Base-by-base conservation (phyloP, 2,888 invertebrate species). In the Luffia ferchaultella region DNA sequence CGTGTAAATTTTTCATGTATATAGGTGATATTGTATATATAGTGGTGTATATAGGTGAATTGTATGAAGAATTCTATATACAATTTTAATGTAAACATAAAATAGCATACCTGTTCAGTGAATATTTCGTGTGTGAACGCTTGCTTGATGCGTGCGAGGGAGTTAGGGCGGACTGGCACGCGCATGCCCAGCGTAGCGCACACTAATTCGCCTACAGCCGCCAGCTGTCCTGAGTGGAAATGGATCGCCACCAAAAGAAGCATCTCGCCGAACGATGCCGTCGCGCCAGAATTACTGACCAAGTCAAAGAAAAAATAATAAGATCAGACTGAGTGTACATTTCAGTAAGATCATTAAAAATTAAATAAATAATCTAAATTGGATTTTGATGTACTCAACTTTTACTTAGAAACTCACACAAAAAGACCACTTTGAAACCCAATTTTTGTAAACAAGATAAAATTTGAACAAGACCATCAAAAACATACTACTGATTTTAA, bases 121-220 rank as follows among this genome's bases (percentile, higher is more conserved):
- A 98, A 98, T 57, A 98, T 93, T 70, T 98, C 97, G 65, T 96
- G 96, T 0, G 95, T 97, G 67, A 98, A 98, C 30, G 98, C 93
- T 65, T 93, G 93, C 68, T 96, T 96, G 78, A 96, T 93, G 50
- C 94, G 86, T 1, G 92, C 92, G 59, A 96, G 89, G 61, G 93
- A 95, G 63, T 95, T 96, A 12, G 93, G 92, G 20, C 96, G 80
- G 45, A 93, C 92, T 0, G 93, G 91, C 53, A 96, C 93, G 68
- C 97, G 96, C 96, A 98, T 97, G 19, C 97, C 96, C 1, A 98
- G 80, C 1, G 96, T 97, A 2, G 96, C 91, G 63, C 96, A 96
- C 0, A 98, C 96, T 42, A 98, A 83, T 64, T 98, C 98, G 50
- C 95, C 93, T 50, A 98, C 96, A 3, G 97, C 96, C 49, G 92